phyloP scores from a whole-genome alignment of 2,888 invertebrate species.

The Anarsia innoxiella region DNA sequence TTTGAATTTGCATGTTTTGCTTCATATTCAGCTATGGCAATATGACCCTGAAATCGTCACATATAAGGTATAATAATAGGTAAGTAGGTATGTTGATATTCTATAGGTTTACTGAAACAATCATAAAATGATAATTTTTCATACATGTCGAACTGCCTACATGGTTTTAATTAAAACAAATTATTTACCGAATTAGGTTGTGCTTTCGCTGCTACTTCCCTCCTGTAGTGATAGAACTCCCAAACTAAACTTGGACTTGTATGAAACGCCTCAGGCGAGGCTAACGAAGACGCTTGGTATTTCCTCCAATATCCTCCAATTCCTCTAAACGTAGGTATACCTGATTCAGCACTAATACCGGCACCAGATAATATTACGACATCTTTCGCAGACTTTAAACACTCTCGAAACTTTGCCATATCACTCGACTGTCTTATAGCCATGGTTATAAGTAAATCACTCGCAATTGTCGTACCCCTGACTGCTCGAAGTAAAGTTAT shows the following conservation, averaged over 20 bases:
- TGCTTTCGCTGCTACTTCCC: constrained; percentile 84
- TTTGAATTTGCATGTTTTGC: constrained; percentile 67
- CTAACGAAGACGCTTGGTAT: constrained; percentile 79
- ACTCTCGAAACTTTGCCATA: constrained; percentile 70
- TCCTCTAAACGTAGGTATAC: constrained; percentile 89
- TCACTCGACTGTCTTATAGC: constrained; percentile 49
- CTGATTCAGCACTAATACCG: constrained; percentile 88
- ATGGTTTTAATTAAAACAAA: no score
- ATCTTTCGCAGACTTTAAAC: constrained; percentile 75
- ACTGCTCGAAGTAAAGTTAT: no score
- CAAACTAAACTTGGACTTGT: constrained; percentile 87
- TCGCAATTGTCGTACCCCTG: no score
- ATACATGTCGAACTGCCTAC: no score
- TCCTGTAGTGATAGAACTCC: constrained; percentile 92
- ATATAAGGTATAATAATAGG: no score
- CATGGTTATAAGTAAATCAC: no score
- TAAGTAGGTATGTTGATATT: no score
- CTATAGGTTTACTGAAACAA: no score
- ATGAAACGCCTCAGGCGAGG: constrained; percentile 82
- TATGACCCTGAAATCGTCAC: constrained; percentile 81
- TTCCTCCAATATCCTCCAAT: constrained; percentile 88
- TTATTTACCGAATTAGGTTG: constrained; percentile 79
- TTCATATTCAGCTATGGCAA: constrained; percentile 81
- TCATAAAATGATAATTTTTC: no score
- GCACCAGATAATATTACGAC: constrained; percentile 85